phyloP scores from a whole-genome alignment of 2,113 vertebrate species.

The Cercopithecus mona region DNA sequence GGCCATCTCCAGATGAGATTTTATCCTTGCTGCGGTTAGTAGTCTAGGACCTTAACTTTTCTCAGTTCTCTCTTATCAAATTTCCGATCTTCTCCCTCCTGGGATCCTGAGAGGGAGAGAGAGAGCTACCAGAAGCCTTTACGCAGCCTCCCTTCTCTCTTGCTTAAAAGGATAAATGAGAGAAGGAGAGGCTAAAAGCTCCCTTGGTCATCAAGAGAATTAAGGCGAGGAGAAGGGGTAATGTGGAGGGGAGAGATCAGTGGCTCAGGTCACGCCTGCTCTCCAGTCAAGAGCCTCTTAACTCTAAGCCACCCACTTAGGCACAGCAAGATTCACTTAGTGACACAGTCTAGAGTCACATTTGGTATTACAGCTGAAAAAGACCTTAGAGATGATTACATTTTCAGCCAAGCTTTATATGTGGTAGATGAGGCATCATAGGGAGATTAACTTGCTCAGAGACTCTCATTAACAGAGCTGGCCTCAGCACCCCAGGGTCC shows the following conservation, averaged over 20 bases:
- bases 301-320: slow-evolving; percentile 21
- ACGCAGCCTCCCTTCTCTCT: neutral
- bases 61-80: neutral
- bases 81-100: neutral
- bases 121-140: neutral
- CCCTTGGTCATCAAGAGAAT: slow-evolving; percentile 23
- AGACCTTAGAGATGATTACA: neutral
- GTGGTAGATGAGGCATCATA: neutral
- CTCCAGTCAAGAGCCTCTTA: slow-evolving; percentile 45
- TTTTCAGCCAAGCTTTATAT: neutral
- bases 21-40: neutral
- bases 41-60: neutral
- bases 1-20: neutral
- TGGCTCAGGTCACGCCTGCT: neutral
- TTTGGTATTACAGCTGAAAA: neutral
- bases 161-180: neutral
- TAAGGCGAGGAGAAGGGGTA: neutral
- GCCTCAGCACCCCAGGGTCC: neutral
- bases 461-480: neutral
- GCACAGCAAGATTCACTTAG: slow-evolving; percentile 34
- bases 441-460: neutral
- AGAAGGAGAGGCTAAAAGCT: neutral
- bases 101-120: neutral
- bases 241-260: neutral
- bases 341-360: neutral